Base-by-base conservation (phyloP, 2,888 invertebrate genomes). In the Peribatodes rhomboidaria region DNA sequence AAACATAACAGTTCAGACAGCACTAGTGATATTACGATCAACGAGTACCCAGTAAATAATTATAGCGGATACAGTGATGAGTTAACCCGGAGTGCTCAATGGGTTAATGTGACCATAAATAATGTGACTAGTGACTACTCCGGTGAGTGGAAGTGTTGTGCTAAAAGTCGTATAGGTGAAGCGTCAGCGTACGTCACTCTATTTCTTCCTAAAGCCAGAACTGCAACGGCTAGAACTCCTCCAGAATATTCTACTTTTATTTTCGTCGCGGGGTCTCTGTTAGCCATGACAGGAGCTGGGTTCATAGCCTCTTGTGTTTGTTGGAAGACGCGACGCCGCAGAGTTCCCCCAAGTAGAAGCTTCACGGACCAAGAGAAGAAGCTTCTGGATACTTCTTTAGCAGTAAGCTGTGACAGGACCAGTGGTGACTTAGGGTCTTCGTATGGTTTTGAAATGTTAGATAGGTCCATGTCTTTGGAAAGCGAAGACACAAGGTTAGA, bases 341-440 rank as follows among this genome's bases (percentile, higher is more conserved):
- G 97, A 85, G 95, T 96, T 1, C 93, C 94, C 7, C 90, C 94
- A 0, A 94, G 94, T 63, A 93, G 94, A 73, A 97, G 97, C 82
- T 97, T 97, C 81, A 97, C 96, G 52, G 98, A 98, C 79, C 98
- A 98, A 90, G 97, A 98, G 81, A 97, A 98, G 86, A 97, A 97
- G 80, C 92, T 98, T 62, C 91, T 98, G 68, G 97, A 97, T 75
- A 95, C 97, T 16, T 97, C 97, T 88, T 57, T 95, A 90, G 86
- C 92, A 42, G 86, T 90, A 61, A 96, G 96, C 78, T 95, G 95
- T 75, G 95, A 95, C 73, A 94, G 95, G 70, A 94, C 95, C 35
- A 96, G 96, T 78, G 94, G 95, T 39, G 96, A 95, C 62, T 86
- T 95, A 82, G 95, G 82, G 64, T 95, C 80, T 71, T 94, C 82